Evolutionary conservation across 1,140 invertebrate genomes (phyloP).

Genomic region (Hyles euphorbiae): DNA sequence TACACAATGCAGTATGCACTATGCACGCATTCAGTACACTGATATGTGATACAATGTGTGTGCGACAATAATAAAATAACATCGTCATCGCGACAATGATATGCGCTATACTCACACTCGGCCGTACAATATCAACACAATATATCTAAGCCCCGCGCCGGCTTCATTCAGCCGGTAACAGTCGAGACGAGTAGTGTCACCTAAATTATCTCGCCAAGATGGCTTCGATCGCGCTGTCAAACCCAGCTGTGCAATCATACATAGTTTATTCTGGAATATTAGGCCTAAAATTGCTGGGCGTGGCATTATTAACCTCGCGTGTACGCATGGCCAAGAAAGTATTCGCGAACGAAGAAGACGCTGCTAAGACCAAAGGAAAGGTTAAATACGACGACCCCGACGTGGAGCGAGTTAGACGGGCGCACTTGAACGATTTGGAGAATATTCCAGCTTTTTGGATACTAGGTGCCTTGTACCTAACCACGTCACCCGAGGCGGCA

Average conservation of each 20-base stretch:
- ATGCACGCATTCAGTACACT: too few species aligned
- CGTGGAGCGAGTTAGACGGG: conserved; percentile 76
- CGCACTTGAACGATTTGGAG: conserved; percentile 86
- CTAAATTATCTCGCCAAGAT: conserved; percentile 23
- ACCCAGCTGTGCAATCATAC: conserved; percentile 68
- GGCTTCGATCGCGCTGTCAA: conserved; percentile 37
- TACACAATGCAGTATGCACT: too few species aligned
- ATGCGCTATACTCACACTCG: background rate
- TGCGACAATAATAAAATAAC: too few species aligned
- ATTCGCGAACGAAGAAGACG: conserved; percentile 52
- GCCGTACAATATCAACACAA: too few species aligned
- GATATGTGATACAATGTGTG: too few species aligned
- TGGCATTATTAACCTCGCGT: conserved; percentile 70
- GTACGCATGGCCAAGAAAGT: conserved; percentile 53
- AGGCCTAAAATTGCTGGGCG: conserved; percentile 73
- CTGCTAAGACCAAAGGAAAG: conserved; percentile 46
- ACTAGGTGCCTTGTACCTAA: conserved; percentile 78
- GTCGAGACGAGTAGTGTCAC: conserved; percentile 1
- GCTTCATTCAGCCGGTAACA: conserved; percentile 2
- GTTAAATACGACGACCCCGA: conserved; percentile 72
- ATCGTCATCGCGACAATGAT: too few species aligned
- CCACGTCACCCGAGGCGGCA: conserved; percentile 75
- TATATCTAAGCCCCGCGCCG: too few species aligned
- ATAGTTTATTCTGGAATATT: conserved; percentile 73
- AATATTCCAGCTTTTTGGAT: conserved; percentile 83